Conservation (phyloP, 2,113 vertebrate species). For the Myanophis thanlyinensis region DNA sequence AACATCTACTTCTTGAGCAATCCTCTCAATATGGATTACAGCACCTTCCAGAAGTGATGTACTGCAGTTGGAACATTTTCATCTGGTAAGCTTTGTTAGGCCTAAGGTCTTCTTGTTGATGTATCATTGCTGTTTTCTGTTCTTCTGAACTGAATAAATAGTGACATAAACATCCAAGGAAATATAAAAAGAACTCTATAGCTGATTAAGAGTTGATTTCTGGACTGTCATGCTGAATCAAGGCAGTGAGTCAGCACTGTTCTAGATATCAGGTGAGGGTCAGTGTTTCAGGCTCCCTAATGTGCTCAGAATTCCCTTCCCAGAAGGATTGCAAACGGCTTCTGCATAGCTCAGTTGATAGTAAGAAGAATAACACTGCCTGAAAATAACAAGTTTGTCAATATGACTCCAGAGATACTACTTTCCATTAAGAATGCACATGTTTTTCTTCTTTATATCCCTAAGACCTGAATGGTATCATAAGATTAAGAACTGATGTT, state of each 20-base stretch:
- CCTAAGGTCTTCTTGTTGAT: background rate
- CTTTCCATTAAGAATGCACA: background rate
- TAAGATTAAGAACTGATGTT: background rate
- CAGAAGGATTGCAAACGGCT: background rate
- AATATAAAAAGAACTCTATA: background rate
- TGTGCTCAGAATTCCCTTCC: background rate
- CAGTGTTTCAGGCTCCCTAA: background rate
- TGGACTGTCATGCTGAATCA: background rate
- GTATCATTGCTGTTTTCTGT: background rate
- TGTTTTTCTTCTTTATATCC: background rate
- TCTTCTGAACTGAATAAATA: background rate
- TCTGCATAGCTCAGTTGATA: background rate
- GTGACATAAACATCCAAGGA: background rate
- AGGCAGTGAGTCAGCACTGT: background rate
- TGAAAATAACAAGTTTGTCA: background rate
- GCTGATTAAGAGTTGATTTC: background rate
- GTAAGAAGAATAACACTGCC: background rate
- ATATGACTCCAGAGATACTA: background rate
- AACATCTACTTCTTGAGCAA: background rate
- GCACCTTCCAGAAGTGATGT: background rate
- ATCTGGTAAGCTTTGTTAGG: background rate
- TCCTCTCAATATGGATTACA: background rate
- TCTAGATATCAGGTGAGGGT: background rate
- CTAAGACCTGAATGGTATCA: background rate
- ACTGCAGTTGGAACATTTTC: background rate